Percentiles rank a stretch among this genome's conserved stretches.
Evolutionary conservation across 2,888 invertebrate species (phyloP).

Genomic region (Barypeithes pellucidus): DNA sequence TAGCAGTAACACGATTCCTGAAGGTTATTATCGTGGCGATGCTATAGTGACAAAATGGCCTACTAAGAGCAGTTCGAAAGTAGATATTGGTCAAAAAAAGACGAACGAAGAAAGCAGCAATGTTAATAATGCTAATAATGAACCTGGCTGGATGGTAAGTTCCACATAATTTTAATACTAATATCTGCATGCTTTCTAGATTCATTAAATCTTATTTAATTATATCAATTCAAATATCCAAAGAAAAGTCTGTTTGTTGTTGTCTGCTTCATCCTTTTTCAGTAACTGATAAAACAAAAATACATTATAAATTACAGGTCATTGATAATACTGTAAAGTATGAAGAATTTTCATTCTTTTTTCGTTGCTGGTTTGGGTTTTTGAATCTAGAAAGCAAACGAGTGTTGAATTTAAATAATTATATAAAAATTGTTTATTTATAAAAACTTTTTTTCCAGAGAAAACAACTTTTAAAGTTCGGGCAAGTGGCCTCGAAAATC

Average conservation of each 20-base stretch:
- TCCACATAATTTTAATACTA: not conserved
- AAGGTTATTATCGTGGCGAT: constrained; percentile 62
- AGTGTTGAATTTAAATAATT: no score
- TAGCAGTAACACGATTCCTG: constrained; percentile 38
- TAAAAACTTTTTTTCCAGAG: constrained; percentile 57
- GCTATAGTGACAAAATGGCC: constrained; percentile 65
- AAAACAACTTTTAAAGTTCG: constrained; percentile 64
- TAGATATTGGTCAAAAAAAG: constrained; percentile 17
- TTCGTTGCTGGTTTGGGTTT: no score
- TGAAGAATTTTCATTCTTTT: no score
- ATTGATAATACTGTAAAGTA: no score
- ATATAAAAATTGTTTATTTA: not conserved
- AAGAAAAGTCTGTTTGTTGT: no score
- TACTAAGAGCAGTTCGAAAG: constrained; percentile 40
- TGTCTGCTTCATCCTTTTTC: no score
- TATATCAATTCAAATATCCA: no score
- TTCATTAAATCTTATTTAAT: no score
- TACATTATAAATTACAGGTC: no score
- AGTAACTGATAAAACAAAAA: no score
- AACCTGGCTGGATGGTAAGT: constrained; percentile 67
- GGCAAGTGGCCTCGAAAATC: constrained; percentile 65
- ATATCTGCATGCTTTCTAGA: no score
- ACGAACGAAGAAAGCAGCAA: constrained; percentile 43
- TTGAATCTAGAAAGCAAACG: no score
- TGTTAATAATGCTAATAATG: constrained; percentile 34